Evolutionary conservation across 1,140 invertebrate genomes (phyloP), one percentile per base, ranked within the genome.

Genomic region (Ceratosolen fusciceps): DNA sequence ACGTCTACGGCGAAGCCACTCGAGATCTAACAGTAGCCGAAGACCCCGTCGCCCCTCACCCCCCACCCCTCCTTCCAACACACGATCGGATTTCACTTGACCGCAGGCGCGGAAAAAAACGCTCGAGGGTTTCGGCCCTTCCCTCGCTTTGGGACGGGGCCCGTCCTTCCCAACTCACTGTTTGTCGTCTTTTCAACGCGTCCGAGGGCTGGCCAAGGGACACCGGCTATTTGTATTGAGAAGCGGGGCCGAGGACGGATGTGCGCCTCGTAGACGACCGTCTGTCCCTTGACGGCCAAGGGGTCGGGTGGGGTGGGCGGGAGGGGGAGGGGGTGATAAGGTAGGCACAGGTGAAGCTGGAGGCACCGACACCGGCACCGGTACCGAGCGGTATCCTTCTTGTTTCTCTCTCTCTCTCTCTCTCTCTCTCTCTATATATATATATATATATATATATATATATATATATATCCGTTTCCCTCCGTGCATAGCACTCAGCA

Each of bases 41-140:
- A n/a, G n/a, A n/a, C 29, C 34, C n/a, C 19, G 1, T 0, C 34
- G 9, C 19, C 34, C 16, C 14, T 29, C 2, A 5, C 8, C 16
- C 39, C 37, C 5, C 26, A 9, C 0, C 26, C 43, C 12, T 43
- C 75, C 16, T 21, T 65, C 58, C n/a, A n/a, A n/a, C 31, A 16
- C 9, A 47, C 49, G 58, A 70, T 80, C 74, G 68, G 47, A 73
- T 80, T 76, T 80, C 79, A 76, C 74, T 80, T 77, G 79, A 80
- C 74, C 79, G 79, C 56, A 37, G 24, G 49, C 24, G 16, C 72
- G 21, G 37, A 34, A 58, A 71, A 62, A 70, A 60, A 39, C 68
- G 39, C 26, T n/a, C 29, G 74, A 68, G 62, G 62, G 62, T 67
- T 72, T 43, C 21, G 0, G 37, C 26, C 60, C 62, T 47, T 34